Base-by-base conservation (phyloP, 2,113 vertebrate species). In the Ursus arctos region DNA sequence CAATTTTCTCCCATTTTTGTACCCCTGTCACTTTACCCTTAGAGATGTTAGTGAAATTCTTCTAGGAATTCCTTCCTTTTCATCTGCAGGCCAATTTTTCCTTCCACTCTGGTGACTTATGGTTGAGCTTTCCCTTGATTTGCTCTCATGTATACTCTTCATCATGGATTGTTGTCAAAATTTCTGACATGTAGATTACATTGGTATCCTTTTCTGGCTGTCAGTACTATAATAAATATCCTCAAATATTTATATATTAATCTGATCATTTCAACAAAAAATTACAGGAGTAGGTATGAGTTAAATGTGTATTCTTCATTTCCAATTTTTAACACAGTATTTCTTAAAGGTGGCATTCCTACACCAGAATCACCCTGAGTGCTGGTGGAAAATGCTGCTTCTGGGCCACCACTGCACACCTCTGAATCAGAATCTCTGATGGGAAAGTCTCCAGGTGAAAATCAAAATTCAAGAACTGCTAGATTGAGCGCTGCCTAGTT, bases 391-490 rank as follows among this genome's bases (percentile, higher is more conserved):
- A 87, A 91, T 49, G 10, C 49, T 92, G 61, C 12, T 57, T 88
- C 51, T 36, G 51, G 59, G 4, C 6, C 12, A 15, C 21, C 2
- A n/a, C 15, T 10, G 33, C 10, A 40, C 28, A 43, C 21, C 12
- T 97, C 79, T 51, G 71, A 88, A 63, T 71, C 88, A 96, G 76
- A 93, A 91, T 92, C 53, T 71, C 67, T 63, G 53, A 57, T 26
- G 11, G 11, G 24, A 88, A 24, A 82, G 26, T 36, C 53, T 84
- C 47, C 9, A 80, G 31, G 76, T 15, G 92, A 80, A 88, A 79
- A 65, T 65, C 15, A 79, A 94, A 88, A 74, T 92, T 18, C 6
- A 21, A 63, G 53, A 88, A 49, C n/a, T 40, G 11, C 26, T 76
- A 26, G 40, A 21, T 31, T 94, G 36, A 65, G 4, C 12, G 2